phyloP scores from a whole-genome alignment of 2,113 vertebrate species.

The Ascaphus truei region DNA sequence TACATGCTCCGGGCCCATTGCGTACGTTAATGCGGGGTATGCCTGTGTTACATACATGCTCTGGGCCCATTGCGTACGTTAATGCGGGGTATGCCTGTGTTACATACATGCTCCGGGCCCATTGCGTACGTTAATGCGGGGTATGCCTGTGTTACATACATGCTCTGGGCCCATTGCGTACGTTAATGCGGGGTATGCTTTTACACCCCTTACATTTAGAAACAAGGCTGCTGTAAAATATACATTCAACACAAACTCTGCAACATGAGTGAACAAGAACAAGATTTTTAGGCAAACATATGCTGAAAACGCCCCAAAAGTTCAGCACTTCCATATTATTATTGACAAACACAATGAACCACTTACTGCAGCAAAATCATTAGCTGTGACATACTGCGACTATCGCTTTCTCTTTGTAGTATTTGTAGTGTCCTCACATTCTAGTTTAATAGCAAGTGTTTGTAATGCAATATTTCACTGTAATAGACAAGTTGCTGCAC shows the following conservation, averaged over 20 bases:
- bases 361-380: conserved; percentile 48
- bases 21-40: too few species aligned
- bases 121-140: too few species aligned
- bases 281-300: too few species aligned
- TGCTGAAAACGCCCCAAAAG: conserved; percentile 21
- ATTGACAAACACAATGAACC: conserved; percentile 54
- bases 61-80: too few species aligned
- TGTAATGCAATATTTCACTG: conserved; percentile 57
- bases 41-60: too few species aligned
- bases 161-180: too few species aligned
- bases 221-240: conserved; percentile 2
- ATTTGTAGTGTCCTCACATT: conserved; percentile 54
- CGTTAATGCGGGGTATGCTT: too few species aligned
- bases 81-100: too few species aligned
- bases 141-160: too few species aligned
- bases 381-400: conserved; percentile 57
- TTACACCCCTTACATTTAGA: conserved; percentile 15
- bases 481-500: conserved; percentile 48
- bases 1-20: too few species aligned
- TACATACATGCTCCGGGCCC: too few species aligned
- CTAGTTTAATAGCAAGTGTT: conserved; percentile 56
- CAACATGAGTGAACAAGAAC: too few species aligned
- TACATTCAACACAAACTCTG: conserved; percentile 7
- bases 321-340: conserved; percentile 52
- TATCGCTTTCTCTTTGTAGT: conserved; percentile 44